These are phyloP conservation scores for Aphelocoma coerulescens DNA, from an alignment of 2,113 vertebrate species.

Conservation along the genomic window DNA sequence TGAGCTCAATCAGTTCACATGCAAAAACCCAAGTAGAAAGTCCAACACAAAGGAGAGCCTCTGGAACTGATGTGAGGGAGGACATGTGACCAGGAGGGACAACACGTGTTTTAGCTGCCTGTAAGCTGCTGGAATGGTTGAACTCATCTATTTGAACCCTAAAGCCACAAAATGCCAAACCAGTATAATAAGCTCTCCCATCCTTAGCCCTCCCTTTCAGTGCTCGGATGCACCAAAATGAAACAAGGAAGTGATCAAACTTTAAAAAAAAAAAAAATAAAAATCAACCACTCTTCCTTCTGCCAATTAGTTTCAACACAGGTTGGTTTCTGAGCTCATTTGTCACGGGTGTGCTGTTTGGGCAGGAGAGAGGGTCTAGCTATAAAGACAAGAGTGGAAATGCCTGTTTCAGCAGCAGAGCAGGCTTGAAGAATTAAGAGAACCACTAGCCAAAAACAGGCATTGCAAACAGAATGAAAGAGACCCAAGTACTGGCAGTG, in stretches of 20 bases:
- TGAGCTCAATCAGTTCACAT: not conserved
- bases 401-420: not conserved
- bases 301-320: not conserved
- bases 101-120: not conserved
- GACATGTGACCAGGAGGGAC: not conserved
- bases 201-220: not conserved
- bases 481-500: not conserved
- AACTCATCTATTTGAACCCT: not conserved
- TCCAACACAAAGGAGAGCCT: not conserved
- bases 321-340: not conserved
- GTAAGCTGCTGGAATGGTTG: not conserved
- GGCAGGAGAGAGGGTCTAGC: not conserved
- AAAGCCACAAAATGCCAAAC: not conserved
- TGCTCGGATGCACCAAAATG: not conserved
- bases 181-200: not conserved
- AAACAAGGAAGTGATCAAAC: not conserved
- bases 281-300: not conserved
- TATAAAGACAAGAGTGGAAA: not conserved
- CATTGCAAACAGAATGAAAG: fast-evolving
- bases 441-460: not conserved
- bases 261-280: not conserved
- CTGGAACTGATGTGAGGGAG: not conserved
- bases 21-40: not conserved
- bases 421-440: not conserved
- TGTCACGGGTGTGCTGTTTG: not conserved